Conservation (phyloP, 2,113 vertebrate species). For the Entomyzon cyanotis region DNA sequence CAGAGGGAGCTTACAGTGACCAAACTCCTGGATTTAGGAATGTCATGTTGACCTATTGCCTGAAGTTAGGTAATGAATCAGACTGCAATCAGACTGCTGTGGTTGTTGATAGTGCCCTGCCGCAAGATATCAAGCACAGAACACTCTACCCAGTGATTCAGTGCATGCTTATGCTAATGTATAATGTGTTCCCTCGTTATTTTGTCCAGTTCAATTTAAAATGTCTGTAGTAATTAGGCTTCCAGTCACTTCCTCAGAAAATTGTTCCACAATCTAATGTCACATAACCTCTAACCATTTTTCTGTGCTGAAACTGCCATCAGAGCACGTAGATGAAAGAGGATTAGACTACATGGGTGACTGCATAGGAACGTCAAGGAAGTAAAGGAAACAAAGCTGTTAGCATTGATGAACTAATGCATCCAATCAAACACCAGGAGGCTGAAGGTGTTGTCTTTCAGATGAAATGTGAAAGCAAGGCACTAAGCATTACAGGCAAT, state of each 20-base stretch:
- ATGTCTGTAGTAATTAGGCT: slow-evolving; percentile 40
- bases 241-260: slow-evolving; percentile 23
- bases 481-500: slow-evolving; percentile 32
- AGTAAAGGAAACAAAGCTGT: not conserved
- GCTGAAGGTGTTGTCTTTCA: slow-evolving; percentile 51
- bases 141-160: not conserved
- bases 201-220: slow-evolving; percentile 46
- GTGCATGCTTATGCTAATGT: not conserved
- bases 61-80: slow-evolving; percentile 10
- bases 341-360: slow-evolving; percentile 15
- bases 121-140: not conserved
- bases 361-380: not conserved
- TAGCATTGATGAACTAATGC: slow-evolving; percentile 22
- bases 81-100: not conserved
- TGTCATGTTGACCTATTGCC: not conserved
- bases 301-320: not conserved
- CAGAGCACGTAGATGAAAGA: not conserved
- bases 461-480: slow-evolving; percentile 43
- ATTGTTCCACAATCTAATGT: not conserved
- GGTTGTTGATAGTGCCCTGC: not conserved
- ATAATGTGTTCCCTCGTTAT: not conserved
- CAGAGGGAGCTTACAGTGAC: not conserved
- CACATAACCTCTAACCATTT: slow-evolving; percentile 29
- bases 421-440: not conserved
- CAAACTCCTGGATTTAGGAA: not conserved